Base-by-base conservation (phyloP, 2,113 vertebrate species). In the Podilymbus podiceps region DNA sequence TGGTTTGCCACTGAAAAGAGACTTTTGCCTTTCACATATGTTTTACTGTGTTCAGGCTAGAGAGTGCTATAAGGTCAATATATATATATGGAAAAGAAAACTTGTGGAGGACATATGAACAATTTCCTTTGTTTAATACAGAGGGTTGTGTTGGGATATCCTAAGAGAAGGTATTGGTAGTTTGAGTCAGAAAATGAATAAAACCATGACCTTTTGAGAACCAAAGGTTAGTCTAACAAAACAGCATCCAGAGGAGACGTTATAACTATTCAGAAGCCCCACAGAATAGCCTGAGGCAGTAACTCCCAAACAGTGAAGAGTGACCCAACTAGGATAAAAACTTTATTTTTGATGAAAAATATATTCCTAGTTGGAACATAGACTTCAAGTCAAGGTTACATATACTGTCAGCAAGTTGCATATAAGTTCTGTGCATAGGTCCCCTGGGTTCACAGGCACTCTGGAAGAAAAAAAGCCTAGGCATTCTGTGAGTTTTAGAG, bases 121-220 rank as follows among this genome's bases (percentile, higher is more conserved):
- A 96, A 96, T 97, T 96, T 96, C 92, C 92, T 97, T 93, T 96
- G 66, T 90, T 94, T 94, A 96, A 96, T 95, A 79, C 62, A 55
- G n/a, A 66, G 28, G n/a, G 31, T 27, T 83, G 30, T 46, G 68
- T 68, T 42, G 46, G 46, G 62, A 89, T 95, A 53, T 95, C 73
- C 52, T 86, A 81, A 64, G 68, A 90, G 92, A 94, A 88, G 63
- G 24, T 42, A 47, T n/a, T 82, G 80, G 69, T 64, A 12, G 53
- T 72, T 95, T 89, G 76, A 87, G 73, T 89, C 66, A 50, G 22
- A 96, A 94, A 92, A 82, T 87, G 69, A 95, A 96, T 89, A 87
- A 94, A 95, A 92, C 75, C 15, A 58, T 46, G 62, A 82, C 81
- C 89, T 91, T 90, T 82, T 81, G 53, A 92, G 83, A 92, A 75